Conservation (phyloP, 1,140 invertebrate genomes). For the Orius laevigatus region DNA sequence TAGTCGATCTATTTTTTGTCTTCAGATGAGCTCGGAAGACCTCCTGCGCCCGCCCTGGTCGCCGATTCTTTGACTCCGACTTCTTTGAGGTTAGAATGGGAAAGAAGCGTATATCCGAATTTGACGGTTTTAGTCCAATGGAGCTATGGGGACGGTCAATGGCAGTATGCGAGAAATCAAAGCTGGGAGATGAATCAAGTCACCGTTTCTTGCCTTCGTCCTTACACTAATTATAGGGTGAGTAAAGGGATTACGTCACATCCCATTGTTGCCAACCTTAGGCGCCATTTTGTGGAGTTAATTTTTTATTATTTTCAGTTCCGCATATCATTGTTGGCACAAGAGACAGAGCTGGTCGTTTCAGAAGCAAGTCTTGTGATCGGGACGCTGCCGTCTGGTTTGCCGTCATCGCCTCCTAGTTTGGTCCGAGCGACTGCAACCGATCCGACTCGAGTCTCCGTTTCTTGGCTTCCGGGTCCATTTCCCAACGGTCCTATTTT, state of each 20-base stretch:
- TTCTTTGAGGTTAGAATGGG: conserved; percentile 67
- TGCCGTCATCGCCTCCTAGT: conserved; percentile 51
- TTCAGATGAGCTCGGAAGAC: conserved; percentile 46
- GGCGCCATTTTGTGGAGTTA: background rate
- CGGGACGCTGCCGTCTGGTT: conserved; percentile 52
- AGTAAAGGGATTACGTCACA: conserved; percentile 17
- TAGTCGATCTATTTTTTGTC: conserved; percentile 11
- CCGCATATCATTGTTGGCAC: conserved; percentile 50
- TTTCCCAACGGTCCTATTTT: conserved; percentile 76
- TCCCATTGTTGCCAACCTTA: background rate
- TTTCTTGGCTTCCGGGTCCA: conserved; percentile 72
- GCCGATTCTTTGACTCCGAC: conserved; percentile 54
- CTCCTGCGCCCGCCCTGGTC: conserved; percentile 54
- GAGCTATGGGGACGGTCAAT: conserved; percentile 50
- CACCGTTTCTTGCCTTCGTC: conserved; percentile 57
- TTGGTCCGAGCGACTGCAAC: conserved; percentile 60
- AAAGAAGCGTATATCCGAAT: conserved; percentile 32
- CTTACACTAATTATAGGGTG: conserved; percentile 79
- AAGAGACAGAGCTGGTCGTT: conserved; percentile 50
- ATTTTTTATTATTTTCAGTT: conserved; percentile 44
- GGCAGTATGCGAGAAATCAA: conserved; percentile 57
- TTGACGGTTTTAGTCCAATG: conserved; percentile 59
- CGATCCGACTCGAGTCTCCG: conserved; percentile 63
- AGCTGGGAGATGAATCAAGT: conserved; percentile 48
- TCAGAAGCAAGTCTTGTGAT: conserved; percentile 67